Evolutionary conservation across 2,113 vertebrate species (phyloP), one percentile per base, ranked within the genome.

Genomic region (Erinaceus europaeus): DNA sequence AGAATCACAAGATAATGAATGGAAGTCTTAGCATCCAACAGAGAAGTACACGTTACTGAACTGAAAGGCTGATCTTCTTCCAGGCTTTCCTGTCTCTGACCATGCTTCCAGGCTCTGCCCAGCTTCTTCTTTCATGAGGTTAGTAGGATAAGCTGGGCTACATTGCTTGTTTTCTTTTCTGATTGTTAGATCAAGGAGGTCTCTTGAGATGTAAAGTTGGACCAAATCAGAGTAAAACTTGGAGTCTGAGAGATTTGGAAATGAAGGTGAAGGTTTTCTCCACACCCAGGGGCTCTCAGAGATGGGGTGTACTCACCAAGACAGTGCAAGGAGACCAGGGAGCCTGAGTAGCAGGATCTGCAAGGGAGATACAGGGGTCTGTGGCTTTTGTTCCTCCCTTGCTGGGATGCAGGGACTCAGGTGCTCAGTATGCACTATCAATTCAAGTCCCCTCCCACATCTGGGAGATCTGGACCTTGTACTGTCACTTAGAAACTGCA

Each of bases 341-440:
- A 15, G 4, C 95, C 93, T 0, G 97, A 97, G 85, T 85, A 76
- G 55, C 97, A 97, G 76, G 95, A 84, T 74, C 97, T 97, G 94
- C 23, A 79, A 88, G 18, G 92, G 69, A 94, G 20, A 77, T 5
- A 59, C 5, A 44, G n/a, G 27, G 29, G 1, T 0, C 29, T 85
- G 32, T 38, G 61, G 6, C 27, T 55, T 75, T 36, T 27, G 9
- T 12, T 11, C 18, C 17, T 42, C 9, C 12, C 5, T 18, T 7
- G 13, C 38, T 40, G 29, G 40, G 0, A 38, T 76, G 67, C 25
- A 1, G 0, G 2, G 2, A n/a, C 53, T 46, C 8, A 0, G 15
- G 50, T 3, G 20, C 5, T 29, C 25, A 74, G 21, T 34, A 15
- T n/a, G 46, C 3, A 9, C 3, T 44, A 6, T 52, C 42, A 29